Evolutionary conservation across 2,888 invertebrate genomes (phyloP).

Genomic region (Latrodectus elegans): DNA sequence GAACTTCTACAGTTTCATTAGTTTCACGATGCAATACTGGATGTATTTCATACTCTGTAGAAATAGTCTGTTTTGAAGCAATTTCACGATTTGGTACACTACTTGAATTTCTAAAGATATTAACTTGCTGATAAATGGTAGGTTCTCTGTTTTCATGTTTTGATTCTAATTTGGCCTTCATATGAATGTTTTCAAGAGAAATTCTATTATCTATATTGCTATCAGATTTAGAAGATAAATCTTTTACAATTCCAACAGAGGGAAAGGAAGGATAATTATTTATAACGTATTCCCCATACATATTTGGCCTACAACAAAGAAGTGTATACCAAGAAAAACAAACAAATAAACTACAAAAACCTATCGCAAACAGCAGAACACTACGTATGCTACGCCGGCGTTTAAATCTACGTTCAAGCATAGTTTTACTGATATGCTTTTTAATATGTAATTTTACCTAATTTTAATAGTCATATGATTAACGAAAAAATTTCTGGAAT

Average conservation of each 20-base stretch:
- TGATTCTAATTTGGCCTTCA: neutral
- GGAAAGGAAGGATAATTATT: slow-evolving; percentile 25
- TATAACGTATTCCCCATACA: slow-evolving; percentile 42
- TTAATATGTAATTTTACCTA: neutral
- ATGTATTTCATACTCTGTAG: neutral
- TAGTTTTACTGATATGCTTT: slow-evolving; percentile 30
- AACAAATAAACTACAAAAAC: slow-evolving; percentile 51
- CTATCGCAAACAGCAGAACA: slow-evolving; percentile 40
- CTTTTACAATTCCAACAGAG: neutral
- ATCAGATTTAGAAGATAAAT: neutral
- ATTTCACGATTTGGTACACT: neutral
- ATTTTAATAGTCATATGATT: too few species aligned
- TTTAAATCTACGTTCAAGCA: slow-evolving; percentile 57
- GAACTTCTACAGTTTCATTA: neutral
- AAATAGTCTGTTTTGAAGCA: neutral
- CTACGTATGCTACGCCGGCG: slow-evolving; percentile 56
- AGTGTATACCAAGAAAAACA: slow-evolving; percentile 65
- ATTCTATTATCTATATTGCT: neutral
- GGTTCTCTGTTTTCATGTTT: neutral
- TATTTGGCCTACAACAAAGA: slow-evolving; percentile 46
- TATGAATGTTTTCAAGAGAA: neutral
- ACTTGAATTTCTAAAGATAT: neutral
- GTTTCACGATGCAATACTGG: neutral
- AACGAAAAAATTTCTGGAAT: too few species aligned
- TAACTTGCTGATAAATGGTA: neutral